These are phyloP conservation scores for Eupithecia abbreviata DNA, from an alignment of 2,888 invertebrate species.

Conservation along the genomic window DNA sequence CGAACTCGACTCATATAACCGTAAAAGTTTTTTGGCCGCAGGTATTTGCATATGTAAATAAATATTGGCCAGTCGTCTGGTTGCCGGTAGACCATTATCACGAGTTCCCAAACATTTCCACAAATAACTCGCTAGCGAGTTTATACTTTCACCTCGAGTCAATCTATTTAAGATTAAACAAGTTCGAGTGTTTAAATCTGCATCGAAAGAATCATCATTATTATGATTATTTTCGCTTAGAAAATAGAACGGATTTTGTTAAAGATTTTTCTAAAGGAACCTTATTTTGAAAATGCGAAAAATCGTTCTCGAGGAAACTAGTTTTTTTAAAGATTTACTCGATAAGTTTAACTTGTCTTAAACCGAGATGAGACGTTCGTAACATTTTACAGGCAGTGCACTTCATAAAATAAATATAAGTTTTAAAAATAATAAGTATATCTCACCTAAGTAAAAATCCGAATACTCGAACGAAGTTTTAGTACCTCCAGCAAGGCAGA, in stretches of 20 bases:
- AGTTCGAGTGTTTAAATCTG: neutral
- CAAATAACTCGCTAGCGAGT: slow-evolving; percentile 3
- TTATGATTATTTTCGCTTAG: neutral
- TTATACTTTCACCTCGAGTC: neutral
- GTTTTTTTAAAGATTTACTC: neutral
- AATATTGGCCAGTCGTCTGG: slow-evolving; percentile 52
- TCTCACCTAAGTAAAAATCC: neutral
- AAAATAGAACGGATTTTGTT: neutral
- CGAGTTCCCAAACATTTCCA: neutral
- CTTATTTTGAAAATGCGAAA: too few relatives aligned
- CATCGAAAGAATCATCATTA: neutral
- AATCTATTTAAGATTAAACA: neutral
- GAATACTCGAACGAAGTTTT: neutral
- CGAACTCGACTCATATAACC: slow-evolving; percentile 22
- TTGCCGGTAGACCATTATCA: slow-evolving; percentile 10
- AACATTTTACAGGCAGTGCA: neutral
- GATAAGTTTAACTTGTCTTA: neutral
- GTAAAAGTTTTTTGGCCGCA: slow-evolving; percentile 45
- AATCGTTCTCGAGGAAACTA: neutral
- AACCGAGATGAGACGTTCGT: neutral
- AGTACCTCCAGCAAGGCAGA: too few relatives aligned
- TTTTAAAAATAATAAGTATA: neutral
- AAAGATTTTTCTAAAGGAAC: neutral
- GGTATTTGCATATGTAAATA: slow-evolving; percentile 75
- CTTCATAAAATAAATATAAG: neutral